phyloP scores from a whole-genome alignment of 2,113 vertebrate genomes.

The Malurus cyaneus region DNA sequence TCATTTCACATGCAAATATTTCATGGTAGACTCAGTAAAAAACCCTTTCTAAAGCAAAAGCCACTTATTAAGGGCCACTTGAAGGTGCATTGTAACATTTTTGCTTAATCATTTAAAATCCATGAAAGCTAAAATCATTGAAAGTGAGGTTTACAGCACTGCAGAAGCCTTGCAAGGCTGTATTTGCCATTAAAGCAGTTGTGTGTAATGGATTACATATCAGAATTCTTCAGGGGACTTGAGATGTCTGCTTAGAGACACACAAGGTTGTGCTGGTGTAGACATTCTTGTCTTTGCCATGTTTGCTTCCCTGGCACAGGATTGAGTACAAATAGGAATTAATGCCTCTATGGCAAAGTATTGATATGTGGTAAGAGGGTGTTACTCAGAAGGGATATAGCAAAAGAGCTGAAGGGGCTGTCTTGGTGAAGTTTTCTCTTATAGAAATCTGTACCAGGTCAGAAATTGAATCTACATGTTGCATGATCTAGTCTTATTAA shows the following conservation, averaged over 20 bases:
- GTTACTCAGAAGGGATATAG: not conserved
- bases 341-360: not conserved
- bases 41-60: conserved; percentile 8
- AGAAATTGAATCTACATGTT: not conserved
- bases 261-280: not conserved
- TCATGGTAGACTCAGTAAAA: not conserved
- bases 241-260: not conserved
- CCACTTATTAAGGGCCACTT: not conserved
- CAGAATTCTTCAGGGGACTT: not conserved
- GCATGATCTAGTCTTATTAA: not conserved
- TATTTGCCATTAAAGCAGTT: not conserved
- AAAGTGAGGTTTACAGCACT: not conserved
- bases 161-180: not conserved
- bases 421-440: not conserved
- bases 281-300: not conserved
- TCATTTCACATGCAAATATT: conserved; percentile 43
- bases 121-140: not conserved
- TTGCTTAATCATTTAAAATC: conserved; percentile 1
- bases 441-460: not conserved
- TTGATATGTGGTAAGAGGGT: not conserved
- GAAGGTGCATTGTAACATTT: not conserved
- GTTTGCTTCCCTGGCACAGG: not conserved
- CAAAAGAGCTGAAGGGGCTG: not conserved
- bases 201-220: not conserved
- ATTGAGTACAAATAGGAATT: not conserved